A percentile compares a stretch with the other conserved stretches of the same genome.
phyloP scores from a whole-genome alignment of 2,888 invertebrate genomes.

The Chesias legatella region DNA sequence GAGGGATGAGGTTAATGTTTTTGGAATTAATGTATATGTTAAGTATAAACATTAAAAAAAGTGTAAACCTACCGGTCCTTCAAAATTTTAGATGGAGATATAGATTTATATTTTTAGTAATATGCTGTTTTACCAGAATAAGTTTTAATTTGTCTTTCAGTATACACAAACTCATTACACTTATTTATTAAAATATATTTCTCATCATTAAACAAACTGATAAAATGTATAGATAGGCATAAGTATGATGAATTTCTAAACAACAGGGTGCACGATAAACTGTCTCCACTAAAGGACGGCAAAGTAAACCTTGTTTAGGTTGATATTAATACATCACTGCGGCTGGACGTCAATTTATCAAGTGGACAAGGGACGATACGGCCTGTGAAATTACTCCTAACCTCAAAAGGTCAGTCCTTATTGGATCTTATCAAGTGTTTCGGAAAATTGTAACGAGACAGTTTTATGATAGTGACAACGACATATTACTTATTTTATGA shows the following conservation, averaged over 20 bases:
- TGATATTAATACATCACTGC: conserved; percentile 32
- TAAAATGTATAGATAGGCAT: not conserved
- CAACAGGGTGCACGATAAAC: conserved; percentile 24
- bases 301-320: conserved; percentile 19
- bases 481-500: not conserved
- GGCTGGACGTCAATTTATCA: conserved; percentile 57
- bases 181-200: no score
- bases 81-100: no score
- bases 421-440: conserved; percentile 46
- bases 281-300: conserved; percentile 29
- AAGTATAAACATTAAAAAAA: no score
- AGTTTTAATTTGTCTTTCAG: no score
- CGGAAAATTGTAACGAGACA: conserved; percentile 29
- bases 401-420: conserved; percentile 42
- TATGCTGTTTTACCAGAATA: no score
- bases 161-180: no score
- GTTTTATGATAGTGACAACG: conserved; percentile 12
- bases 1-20: no score
- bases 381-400: conserved; percentile 47
- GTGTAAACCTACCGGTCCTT: no score
- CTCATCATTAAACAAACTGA: no score
- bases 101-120: no score
- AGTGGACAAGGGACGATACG: conserved; percentile 48
- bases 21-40: no score
- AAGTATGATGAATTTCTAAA: conserved; percentile 18